Conservation (phyloP, 2,113 vertebrate species). For the Ammodytes marinus region DNA sequence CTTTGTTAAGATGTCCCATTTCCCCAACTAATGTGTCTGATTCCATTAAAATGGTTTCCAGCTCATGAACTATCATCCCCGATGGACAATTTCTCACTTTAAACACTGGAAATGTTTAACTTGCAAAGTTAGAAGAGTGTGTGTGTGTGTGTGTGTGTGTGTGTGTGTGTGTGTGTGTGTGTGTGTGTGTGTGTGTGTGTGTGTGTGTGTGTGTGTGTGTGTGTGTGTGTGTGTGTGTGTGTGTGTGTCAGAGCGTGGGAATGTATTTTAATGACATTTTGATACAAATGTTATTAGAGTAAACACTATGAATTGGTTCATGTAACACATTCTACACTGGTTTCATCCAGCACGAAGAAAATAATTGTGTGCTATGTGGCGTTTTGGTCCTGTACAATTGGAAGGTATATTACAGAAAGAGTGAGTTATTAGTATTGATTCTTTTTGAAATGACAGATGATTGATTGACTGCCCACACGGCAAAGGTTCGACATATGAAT, state of each 20-base stretch:
- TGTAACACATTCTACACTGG: constrained; percentile 2
- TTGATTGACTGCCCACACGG: constrained; percentile 66
- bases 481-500: constrained; percentile 66
- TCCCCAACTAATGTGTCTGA: constrained; percentile 70
- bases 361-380: constrained; percentile 27
- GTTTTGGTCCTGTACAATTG: constrained; percentile 45
- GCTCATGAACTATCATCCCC: constrained; percentile 54
- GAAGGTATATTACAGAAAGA: constrained; percentile 33
- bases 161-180: constrained; percentile 25
- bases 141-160: not conserved
- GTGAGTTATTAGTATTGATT: constrained; percentile 69
- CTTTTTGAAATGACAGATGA: constrained; percentile 68
- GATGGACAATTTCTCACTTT: constrained; percentile 52
- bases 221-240: not conserved
- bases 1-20: constrained; percentile 67
- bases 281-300: constrained; percentile 33
- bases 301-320: not conserved
- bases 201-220: fast-evolving
- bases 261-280: constrained; percentile 46
- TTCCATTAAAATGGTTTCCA: constrained; percentile 62
- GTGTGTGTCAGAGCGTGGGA: constrained; percentile 11
- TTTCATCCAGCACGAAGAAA: not conserved
- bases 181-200: constrained; percentile 19
- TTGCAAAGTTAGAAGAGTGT: not conserved
- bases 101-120: constrained; percentile 49